phyloP scores from a whole-genome alignment of 2,113 vertebrate species.

The Ceyx margarethae region DNA sequence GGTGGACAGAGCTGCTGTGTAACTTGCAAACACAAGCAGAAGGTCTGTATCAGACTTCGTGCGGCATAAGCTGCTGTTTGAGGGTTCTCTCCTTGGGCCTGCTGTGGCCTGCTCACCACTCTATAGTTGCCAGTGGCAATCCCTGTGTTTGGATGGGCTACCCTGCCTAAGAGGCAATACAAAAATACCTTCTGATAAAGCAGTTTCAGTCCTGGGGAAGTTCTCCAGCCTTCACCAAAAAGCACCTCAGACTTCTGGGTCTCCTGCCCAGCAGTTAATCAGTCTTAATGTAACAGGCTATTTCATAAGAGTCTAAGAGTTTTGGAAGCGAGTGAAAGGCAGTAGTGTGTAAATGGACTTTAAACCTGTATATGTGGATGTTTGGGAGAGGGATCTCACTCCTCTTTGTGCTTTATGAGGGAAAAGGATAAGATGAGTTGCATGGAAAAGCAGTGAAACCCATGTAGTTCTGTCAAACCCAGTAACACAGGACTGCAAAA shows the following conservation, averaged over 20 bases:
- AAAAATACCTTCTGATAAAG: constrained; percentile 15
- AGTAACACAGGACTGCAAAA: neutral
- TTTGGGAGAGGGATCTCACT: neutral
- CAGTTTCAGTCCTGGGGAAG: constrained; percentile 10
- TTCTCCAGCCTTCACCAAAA: neutral
- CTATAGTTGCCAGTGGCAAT: neutral
- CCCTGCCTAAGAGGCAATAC: neutral
- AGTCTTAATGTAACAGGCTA: neutral
- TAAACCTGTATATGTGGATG: neutral
- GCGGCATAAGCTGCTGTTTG: neutral
- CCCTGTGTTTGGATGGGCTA: neutral
- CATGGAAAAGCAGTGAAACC: neutral
- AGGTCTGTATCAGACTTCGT: neutral
- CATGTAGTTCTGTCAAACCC: neutral
- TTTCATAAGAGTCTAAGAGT: neutral
- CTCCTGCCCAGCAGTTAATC: neutral
- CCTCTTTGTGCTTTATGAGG: neutral
- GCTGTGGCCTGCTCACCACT: neutral
- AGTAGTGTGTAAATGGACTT: neutral
- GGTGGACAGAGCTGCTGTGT: constrained; percentile 5
- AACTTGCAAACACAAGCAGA: constrained; percentile 6
- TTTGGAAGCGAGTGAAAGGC: neutral
- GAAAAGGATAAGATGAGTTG: neutral
- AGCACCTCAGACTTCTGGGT: neutral
- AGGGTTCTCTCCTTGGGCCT: constrained; percentile 1